These are phyloP conservation scores for Leistus spinibarbis DNA, from an alignment of 2,888 invertebrate species.

Conservation along the genomic window DNA sequence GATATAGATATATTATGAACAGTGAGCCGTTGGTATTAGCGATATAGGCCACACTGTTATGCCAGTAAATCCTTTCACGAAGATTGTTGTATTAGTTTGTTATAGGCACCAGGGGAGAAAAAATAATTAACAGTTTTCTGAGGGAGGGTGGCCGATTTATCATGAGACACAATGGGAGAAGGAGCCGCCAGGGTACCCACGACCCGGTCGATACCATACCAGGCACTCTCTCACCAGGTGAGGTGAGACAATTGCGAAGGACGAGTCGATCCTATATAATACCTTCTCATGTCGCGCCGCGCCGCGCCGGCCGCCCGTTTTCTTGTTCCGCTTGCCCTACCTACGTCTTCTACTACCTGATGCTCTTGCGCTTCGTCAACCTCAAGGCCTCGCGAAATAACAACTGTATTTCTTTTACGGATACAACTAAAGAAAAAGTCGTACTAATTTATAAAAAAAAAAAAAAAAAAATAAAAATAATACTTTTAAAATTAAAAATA, in stretches of 20 bases:
- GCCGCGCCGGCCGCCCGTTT: no score
- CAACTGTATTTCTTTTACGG: not conserved
- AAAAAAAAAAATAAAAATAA: no score
- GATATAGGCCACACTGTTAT: constrained; percentile 21
- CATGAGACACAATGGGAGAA: constrained; percentile 45
- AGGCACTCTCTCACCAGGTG: constrained; percentile 51
- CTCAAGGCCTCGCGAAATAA: not conserved
- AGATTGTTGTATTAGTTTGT: constrained; percentile 46
- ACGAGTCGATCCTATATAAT: not conserved
- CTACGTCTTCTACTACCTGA: not conserved
- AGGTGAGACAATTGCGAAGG: constrained; percentile 49
- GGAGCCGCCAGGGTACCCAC: constrained; percentile 33
- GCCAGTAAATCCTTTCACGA: constrained; percentile 34
- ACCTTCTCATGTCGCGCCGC: not conserved
- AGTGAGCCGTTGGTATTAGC: constrained; percentile 24
- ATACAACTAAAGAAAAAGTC: not conserved
- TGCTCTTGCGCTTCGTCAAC: not conserved
- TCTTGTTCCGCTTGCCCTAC: not conserved
- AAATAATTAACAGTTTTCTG: constrained; percentile 50
- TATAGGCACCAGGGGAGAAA: constrained; percentile 49
- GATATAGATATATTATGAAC: not conserved
- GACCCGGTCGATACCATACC: constrained; percentile 45
- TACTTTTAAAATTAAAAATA: no score
- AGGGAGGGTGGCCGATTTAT: constrained; percentile 50
- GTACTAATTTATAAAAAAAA: no score